Conservation (phyloP, 2,797 vertebrate species). For the Parambassis ranga region DNA sequence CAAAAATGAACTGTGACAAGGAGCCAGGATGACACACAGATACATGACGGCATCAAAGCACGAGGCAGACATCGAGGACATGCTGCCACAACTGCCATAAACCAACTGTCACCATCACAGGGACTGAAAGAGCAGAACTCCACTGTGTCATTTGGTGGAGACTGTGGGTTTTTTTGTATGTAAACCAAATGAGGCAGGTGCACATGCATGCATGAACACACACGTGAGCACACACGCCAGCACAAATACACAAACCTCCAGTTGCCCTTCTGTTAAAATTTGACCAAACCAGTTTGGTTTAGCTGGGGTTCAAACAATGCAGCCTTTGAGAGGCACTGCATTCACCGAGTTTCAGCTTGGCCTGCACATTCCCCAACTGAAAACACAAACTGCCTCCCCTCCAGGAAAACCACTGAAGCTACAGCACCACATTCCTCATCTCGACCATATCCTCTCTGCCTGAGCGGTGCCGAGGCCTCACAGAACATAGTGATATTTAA, state of each 20-base stretch:
- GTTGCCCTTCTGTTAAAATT: slow-evolving; percentile 59
- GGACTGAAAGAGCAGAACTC: slow-evolving; percentile 6
- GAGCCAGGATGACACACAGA: slow-evolving; percentile 60
- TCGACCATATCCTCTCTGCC: background rate
- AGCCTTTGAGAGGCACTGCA: slow-evolving; percentile 64
- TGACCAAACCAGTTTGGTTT: slow-evolving; percentile 66
- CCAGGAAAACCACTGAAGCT: slow-evolving; percentile 55
- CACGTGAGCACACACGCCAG: slow-evolving; percentile 1
- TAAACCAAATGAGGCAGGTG: slow-evolving; percentile 45
- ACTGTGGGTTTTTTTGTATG: slow-evolving; percentile 5
- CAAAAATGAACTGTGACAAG: slow-evolving; percentile 71
- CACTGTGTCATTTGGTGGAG: background rate
- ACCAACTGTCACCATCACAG: slow-evolving; percentile 37
- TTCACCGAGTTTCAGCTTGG: slow-evolving; percentile 63
- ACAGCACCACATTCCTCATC: slow-evolving; percentile 52
- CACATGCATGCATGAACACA: slow-evolving; percentile 16
- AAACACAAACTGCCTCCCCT: slow-evolving; percentile 61
- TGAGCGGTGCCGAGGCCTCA: background rate
- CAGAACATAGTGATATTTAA: slow-evolving; percentile 5
- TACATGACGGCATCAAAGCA: slow-evolving; percentile 53
- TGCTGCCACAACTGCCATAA: slow-evolving; percentile 19
- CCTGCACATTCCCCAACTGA: slow-evolving; percentile 64
- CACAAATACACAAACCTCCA: slow-evolving; percentile 1
- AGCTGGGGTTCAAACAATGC: slow-evolving; percentile 73
- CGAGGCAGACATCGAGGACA: slow-evolving; percentile 23